Evolutionary conservation across 2,888 invertebrate genomes (phyloP).

Genomic region (Spisula subtruncata): DNA sequence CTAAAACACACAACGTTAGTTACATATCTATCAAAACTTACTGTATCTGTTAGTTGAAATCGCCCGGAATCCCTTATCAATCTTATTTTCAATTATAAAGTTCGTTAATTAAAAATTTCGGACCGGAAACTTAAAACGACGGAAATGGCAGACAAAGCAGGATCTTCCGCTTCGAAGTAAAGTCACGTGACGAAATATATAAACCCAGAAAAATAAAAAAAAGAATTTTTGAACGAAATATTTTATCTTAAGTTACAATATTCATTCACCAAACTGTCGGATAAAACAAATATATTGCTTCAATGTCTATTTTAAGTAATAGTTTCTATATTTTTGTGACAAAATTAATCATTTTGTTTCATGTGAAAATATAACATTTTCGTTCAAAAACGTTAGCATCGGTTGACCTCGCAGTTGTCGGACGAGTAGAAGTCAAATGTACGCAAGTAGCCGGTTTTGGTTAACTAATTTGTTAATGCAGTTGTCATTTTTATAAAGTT

Average conservation of each 20-base stretch:
- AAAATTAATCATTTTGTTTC: background rate
- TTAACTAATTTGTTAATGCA: no score
- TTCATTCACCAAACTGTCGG: background rate
- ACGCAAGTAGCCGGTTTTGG: background rate
- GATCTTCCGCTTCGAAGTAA: slow-evolving; percentile 74
- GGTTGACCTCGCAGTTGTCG: slow-evolving; percentile 17
- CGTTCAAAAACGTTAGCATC: slow-evolving; percentile 3
- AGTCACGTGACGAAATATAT: slow-evolving; percentile 76
- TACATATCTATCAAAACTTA: background rate
- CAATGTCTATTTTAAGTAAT: background rate
- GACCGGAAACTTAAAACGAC: slow-evolving; percentile 82
- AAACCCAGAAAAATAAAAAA: slow-evolving; percentile 19
- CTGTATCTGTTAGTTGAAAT: background rate
- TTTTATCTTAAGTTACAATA: background rate
- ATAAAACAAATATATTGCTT: no score
- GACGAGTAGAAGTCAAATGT: slow-evolving; percentile 50
- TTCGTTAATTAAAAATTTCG: slow-evolving; percentile 42
- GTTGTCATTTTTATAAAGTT: no score
- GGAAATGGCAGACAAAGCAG: slow-evolving; percentile 83
- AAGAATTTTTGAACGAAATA: background rate
- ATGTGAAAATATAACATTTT: slow-evolving; percentile 17
- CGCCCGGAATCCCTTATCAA: background rate
- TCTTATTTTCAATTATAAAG: slow-evolving; percentile 5
- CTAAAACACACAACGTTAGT: background rate
- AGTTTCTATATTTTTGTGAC: background rate